Evolutionary conservation across 2,113 vertebrate species (phyloP).

Genomic region (Osmerus eperlanus): DNA sequence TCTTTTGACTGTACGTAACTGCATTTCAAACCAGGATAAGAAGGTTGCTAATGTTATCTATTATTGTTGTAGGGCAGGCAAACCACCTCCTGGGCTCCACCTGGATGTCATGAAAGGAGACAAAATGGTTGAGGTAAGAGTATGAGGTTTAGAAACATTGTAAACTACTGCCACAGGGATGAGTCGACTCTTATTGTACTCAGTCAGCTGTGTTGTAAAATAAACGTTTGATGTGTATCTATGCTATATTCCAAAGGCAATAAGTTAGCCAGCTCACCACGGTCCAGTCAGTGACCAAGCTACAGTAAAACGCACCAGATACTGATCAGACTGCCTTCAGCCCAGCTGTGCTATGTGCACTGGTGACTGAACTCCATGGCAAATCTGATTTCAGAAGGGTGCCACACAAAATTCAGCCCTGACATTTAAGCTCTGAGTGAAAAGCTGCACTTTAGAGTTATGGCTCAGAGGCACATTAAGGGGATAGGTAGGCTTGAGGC

Average conservation of each 20-base stretch:
- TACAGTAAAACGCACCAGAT: slow-evolving; percentile 80
- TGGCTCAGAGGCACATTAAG: slow-evolving; percentile 88
- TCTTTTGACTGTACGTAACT: background rate
- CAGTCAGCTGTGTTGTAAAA: background rate
- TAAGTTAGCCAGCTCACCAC: no score
- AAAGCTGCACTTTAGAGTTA: slow-evolving; percentile 85
- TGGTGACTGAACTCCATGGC: slow-evolving; percentile 71
- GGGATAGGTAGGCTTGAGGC: no score
- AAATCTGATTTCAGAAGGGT: slow-evolving; percentile 82
- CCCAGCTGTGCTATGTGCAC: slow-evolving; percentile 61
- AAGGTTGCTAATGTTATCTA: background rate
- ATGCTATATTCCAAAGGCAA: background rate
- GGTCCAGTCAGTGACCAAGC: no score
- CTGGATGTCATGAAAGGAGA: slow-evolving; percentile 98
- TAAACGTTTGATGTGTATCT: background rate
- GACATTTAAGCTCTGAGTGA: slow-evolving; percentile 91
- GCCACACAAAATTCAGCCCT: slow-evolving; percentile 83
- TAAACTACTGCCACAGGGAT: background rate
- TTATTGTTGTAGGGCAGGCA: slow-evolving; percentile 87
- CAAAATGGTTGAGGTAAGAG: slow-evolving; percentile 93
- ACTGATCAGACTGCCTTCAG: slow-evolving; percentile 82
- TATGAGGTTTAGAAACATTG: background rate
- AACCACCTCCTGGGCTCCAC: slow-evolving; percentile 94
- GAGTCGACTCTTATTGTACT: background rate
- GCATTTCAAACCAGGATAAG: background rate